These are phyloP conservation scores for Platycheirus rosarum DNA, from an alignment of 2,888 invertebrate genomes.

Conservation along the genomic window DNA sequence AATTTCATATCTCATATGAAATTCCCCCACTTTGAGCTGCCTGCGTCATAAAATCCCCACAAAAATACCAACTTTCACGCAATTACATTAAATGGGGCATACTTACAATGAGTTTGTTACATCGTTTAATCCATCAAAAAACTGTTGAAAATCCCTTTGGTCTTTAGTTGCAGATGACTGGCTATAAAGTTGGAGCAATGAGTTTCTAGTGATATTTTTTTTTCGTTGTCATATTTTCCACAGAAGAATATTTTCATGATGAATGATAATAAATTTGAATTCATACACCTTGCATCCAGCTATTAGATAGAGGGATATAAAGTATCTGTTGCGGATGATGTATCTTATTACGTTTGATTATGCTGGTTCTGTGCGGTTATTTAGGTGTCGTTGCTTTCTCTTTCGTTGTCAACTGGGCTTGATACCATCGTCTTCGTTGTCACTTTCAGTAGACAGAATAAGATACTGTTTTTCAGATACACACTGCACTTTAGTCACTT, in stretches of 20 bases:
- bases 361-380: conserved; percentile 11
- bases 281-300: conserved; percentile 53
- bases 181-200: conserved; percentile 13
- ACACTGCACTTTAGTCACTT: conserved; percentile 45
- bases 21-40: conserved; percentile 11
- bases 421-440: conserved; percentile 24
- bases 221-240: too few relatives aligned
- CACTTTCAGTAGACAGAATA: conserved; percentile 35
- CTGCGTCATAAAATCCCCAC: conserved; percentile 19
- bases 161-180: conserved; percentile 4
- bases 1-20: conserved; percentile 31
- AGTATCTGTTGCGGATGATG: conserved; percentile 38
- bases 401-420: conserved; percentile 57
- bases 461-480: conserved; percentile 28
- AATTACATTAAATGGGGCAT: conserved; percentile 1
- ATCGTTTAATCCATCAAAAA: conserved; percentile 54
- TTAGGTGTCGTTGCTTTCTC: conserved; percentile 60
- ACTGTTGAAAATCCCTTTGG: conserved; percentile 46
- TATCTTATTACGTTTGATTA: conserved; percentile 59
- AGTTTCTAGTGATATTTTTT: too few relatives aligned
- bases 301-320: neutral
- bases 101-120: conserved; percentile 32
- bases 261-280: conserved; percentile 30
- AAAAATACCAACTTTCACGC: conserved; percentile 47
- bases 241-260: conserved; percentile 10